Conservation (phyloP, 2,888 invertebrate species). For the Tiphia femorata region DNA sequence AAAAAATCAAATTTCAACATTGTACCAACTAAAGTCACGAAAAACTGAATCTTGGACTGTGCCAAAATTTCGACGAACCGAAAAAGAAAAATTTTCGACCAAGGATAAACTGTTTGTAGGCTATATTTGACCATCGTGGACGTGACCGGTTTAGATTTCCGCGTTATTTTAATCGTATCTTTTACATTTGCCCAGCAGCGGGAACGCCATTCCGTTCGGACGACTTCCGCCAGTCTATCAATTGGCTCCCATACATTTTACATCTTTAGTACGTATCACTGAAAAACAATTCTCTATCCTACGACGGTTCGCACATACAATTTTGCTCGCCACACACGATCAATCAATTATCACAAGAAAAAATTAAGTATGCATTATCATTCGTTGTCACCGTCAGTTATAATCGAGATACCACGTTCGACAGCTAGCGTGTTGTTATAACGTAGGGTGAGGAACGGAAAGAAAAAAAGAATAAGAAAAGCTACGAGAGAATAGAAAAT, state of each 20-base stretch:
- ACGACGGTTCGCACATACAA: too few relatives aligned
- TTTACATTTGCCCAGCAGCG: background rate
- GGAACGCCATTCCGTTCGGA: too few relatives aligned
- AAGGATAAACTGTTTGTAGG: too few relatives aligned
- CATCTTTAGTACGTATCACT: constrained; percentile 36
- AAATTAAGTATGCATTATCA: constrained; percentile 59
- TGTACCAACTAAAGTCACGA: too few relatives aligned
- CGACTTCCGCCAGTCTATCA: constrained; percentile 59
- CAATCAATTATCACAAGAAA: constrained; percentile 56
- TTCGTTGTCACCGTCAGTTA: constrained; percentile 3
- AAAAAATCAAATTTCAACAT: too few relatives aligned
- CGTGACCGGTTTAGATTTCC: too few relatives aligned
- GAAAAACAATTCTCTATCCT: constrained; percentile 13
- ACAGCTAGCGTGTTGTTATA: too few relatives aligned
- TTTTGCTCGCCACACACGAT: constrained; percentile 5
- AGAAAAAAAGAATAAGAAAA: constrained; percentile 17
- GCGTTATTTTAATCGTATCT: background rate
- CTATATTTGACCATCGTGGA: too few relatives aligned
- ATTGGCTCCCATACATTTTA: constrained; percentile 59
- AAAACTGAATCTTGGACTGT: too few relatives aligned
- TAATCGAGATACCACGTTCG: background rate
- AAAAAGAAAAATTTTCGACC: too few relatives aligned
- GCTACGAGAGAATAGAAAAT: constrained; percentile 14
- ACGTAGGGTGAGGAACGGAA: too few relatives aligned
- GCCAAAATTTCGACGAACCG: too few relatives aligned